phyloP scores from a whole-genome alignment of 2,797 vertebrate genomes.

The Buceros bicornis region DNA sequence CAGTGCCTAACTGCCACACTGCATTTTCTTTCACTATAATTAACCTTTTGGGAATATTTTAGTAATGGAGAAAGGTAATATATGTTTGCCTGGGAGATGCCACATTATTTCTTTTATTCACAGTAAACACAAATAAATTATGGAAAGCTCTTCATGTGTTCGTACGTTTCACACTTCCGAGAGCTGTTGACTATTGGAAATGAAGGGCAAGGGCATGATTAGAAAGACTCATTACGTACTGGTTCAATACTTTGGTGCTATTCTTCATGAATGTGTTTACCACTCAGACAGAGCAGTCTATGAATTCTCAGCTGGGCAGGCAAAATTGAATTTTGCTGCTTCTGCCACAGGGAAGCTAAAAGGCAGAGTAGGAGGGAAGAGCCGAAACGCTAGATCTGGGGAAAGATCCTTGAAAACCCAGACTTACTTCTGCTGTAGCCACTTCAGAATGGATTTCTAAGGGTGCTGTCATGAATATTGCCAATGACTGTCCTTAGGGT shows the following conservation, averaged over 20 bases:
- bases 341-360: constrained; percentile 18
- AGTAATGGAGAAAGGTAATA: not conserved
- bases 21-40: not conserved
- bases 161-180: constrained; percentile 31
- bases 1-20: not conserved
- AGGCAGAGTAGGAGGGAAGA: not conserved
- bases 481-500: not conserved
- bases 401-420: not conserved
- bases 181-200: constrained; percentile 21
- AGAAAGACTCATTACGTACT: constrained; percentile 18
- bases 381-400: not conserved
- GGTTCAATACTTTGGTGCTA: constrained; percentile 27
- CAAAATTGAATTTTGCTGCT: constrained; percentile 21
- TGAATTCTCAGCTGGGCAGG: constrained; percentile 9
- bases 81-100: not conserved
- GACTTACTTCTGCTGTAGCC: not conserved
- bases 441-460: not conserved
- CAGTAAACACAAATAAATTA: constrained; percentile 41
- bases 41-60: constrained; percentile 27
- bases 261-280: constrained; percentile 2
- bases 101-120: not conserved
- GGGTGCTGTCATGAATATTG: not conserved
- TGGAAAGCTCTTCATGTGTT: constrained; percentile 9
- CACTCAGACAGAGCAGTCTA: not conserved
- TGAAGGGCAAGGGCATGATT: constrained; percentile 44